Percentiles rank a stretch among this genome's conserved stretches.
phyloP scores from a whole-genome alignment of 2,888 invertebrate species.

The Drosophila kanekoi region DNA sequence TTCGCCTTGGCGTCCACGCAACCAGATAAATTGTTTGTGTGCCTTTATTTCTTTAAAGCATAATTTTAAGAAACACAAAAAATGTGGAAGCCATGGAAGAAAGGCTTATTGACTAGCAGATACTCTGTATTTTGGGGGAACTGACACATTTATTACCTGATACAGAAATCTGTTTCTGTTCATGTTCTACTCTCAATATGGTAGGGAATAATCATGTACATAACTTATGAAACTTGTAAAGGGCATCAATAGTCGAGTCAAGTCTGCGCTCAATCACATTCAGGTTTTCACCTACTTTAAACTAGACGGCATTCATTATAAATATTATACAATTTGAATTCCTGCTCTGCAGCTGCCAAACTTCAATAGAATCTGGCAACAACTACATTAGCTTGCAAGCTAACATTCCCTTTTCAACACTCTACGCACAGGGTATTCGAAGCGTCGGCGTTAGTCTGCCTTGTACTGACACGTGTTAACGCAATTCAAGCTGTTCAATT shows the following conservation, averaged over 20 bases:
- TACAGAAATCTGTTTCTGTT: too few relatives aligned
- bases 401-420: background rate
- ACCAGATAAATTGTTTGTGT: constrained; percentile 41
- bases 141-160: too few relatives aligned
- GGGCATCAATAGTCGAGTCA: too few relatives aligned
- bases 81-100: background rate
- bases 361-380: background rate
- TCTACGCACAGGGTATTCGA: background rate
- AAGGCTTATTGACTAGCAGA: background rate
- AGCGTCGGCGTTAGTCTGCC: background rate
- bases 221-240: too few relatives aligned
- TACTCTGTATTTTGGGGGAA: constrained; percentile 15
- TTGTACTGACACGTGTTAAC: constrained; percentile 13
- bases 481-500: background rate
- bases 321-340: background rate
- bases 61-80: constrained; percentile 10
- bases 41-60: constrained; percentile 7
- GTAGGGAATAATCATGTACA: too few relatives aligned
- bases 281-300: too few relatives aligned
- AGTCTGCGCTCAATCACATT: too few relatives aligned
- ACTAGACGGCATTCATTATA: too few relatives aligned
- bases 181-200: too few relatives aligned
- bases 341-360: background rate
- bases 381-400: background rate
- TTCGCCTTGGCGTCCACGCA: constrained; percentile 23